Percentiles rank a stretch among this genome's conserved stretches.
These are phyloP conservation scores for Pogonomyrmex barbatus DNA, from an alignment of 1,140 invertebrate species.

Conservation along the genomic window DNA sequence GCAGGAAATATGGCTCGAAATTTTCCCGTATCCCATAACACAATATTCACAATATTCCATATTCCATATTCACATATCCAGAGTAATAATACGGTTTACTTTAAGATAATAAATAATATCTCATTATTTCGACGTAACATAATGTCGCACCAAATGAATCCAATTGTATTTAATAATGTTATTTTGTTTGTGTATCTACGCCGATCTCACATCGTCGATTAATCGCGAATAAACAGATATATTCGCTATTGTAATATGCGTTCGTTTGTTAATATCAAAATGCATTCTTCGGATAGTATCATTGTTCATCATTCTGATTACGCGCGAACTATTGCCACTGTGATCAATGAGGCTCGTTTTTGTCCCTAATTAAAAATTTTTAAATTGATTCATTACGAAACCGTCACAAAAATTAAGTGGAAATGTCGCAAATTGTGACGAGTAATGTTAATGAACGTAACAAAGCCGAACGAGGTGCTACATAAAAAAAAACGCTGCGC, in stretches of 20 bases:
- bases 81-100: not conserved
- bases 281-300: not conserved
- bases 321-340: not conserved
- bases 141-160: not conserved
- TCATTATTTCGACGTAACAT: conserved; percentile 27
- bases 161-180: conserved; percentile 11
- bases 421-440: conserved; percentile 11
- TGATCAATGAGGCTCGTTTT: not conserved
- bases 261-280: conserved; percentile 9
- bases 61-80: not conserved
- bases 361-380: conserved; percentile 53
- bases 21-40: conserved; percentile 6
- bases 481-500: not conserved
- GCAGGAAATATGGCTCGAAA: conserved; percentile 38
- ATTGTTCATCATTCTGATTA: not conserved
- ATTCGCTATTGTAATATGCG: not conserved
- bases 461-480: not conserved
- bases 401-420: conserved; percentile 9
- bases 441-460: conserved; percentile 23
- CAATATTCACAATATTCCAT: conserved; percentile 44
- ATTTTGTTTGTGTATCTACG: not conserved
- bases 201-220: conserved; percentile 9
- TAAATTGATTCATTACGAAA: conserved; percentile 14
- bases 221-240: conserved; percentile 24
- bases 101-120: conserved; percentile 44